Base-by-base conservation (phyloP, 2,113 vertebrate genomes). In the Apeltes quadracus region DNA sequence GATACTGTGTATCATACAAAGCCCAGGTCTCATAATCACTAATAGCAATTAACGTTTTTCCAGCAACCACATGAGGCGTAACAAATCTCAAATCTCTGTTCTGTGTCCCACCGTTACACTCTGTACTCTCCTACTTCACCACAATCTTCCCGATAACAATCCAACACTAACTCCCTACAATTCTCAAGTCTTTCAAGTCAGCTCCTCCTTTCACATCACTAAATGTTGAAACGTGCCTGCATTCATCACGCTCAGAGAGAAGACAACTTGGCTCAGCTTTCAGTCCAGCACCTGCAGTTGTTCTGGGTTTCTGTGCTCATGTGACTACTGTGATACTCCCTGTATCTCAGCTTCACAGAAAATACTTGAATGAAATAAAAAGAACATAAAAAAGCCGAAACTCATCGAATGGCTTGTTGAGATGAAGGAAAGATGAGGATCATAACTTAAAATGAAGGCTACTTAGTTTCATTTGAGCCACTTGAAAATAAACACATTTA, bases 401-500 rank as follows among this genome's bases (percentile, higher is more conserved):
- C 55, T 57, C 38, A 59, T 53, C 62, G 58, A 61, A 63, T 46
- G 59, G 71, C 72, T 58, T 78, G 55, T 46, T 44, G 57, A 79
- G 69, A 75, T 67, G 54, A n/a, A 63, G 46, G 76, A 76, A 76
- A 81, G 63, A 75, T 5, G 34, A 76, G 72, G 78, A 82, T 46
- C 62, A 83, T 53, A 69, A 81, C 29, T 64, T 72, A 86, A 76
- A 68, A 82, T 75, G 20, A 76, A 78, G 82, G 79, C 85, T 84
- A 83, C 62, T 75, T 59, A 66, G 61, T 85, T 88, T 89, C 81
- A 86, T 83, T 85, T 65, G 56, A 81, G 83, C 90, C 79, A 69
- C 70, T 85, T 78, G 41, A 72, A 83, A 89, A 90, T 78, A 83
- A 90, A 90, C 76, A 84, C 54, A 82, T 81, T 81, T 62, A 16